Evolutionary conservation across 2,888 invertebrate species (phyloP).

Genomic region (Pachycephus smyrnensis): DNA sequence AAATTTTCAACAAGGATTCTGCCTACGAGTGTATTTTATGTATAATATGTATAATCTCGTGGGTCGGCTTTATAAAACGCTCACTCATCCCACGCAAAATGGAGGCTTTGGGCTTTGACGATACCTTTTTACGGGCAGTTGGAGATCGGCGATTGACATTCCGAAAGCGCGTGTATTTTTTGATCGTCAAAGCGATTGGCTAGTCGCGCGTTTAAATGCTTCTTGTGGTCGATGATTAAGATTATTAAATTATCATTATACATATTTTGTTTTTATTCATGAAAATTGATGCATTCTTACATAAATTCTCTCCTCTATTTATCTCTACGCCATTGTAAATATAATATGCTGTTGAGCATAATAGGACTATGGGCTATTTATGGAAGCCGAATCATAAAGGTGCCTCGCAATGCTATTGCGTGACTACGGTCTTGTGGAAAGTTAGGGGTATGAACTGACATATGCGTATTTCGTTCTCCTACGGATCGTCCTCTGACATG

Average conservation of each 20-base stretch:
- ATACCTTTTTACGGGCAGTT: background rate
- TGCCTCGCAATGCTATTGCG: background rate
- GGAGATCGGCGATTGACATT: background rate
- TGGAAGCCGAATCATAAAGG: background rate
- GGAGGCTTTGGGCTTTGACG: background rate
- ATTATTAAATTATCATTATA: background rate
- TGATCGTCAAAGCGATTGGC: background rate
- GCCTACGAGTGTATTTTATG: no score
- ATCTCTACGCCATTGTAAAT: background rate
- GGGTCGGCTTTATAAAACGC: background rate
- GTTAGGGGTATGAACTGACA: background rate
- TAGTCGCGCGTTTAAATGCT: background rate
- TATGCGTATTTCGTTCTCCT: background rate
- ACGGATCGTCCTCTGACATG: background rate
- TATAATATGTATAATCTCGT: background rate
- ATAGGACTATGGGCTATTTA: background rate
- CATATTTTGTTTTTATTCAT: background rate
- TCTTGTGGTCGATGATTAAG: background rate
- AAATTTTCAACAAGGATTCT: background rate
- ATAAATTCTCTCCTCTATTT: background rate
- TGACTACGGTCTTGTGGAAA: background rate
- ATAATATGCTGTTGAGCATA: background rate
- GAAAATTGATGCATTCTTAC: background rate
- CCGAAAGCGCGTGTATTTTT: background rate
- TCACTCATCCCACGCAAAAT: background rate